A percentile compares a stretch with the other conserved stretches of the same genome.
Conservation (phyloP, 2,113 vertebrate genomes). For the Mobula birostris region DNA sequence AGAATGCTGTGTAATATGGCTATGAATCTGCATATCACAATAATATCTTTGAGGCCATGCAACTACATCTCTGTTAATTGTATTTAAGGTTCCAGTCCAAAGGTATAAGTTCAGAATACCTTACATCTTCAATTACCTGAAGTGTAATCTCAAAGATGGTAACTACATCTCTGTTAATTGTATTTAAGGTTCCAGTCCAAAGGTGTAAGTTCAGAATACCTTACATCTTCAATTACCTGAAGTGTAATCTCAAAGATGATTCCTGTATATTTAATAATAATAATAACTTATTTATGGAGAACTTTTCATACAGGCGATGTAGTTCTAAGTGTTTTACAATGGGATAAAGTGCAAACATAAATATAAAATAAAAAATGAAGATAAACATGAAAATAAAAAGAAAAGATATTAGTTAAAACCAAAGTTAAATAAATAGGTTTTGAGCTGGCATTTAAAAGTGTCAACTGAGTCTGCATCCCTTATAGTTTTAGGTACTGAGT, state of each 20-base stretch:
- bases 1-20: background rate
- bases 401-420: too few species aligned
- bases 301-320: too few species aligned
- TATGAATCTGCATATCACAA: background rate
- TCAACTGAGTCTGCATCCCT: too few species aligned
- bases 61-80: background rate
- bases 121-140: background rate
- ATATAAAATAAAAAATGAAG: too few species aligned
- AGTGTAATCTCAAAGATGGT: background rate
- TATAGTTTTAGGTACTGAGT: too few species aligned
- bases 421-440: too few species aligned
- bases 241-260: background rate
- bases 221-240: background rate
- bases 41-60: background rate
- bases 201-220: constrained; percentile 15
- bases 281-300: too few species aligned
- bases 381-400: too few species aligned
- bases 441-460: too few species aligned
- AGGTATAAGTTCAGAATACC: constrained; percentile 13
- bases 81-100: constrained; percentile 16
- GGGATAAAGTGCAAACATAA: too few species aligned
- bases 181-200: constrained; percentile 16
- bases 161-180: background rate
- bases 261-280: too few species aligned
- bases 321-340: too few species aligned